Evolutionary conservation across 2,797 vertebrate genomes (phyloP).

Genomic region (Acanthurus tractus): DNA sequence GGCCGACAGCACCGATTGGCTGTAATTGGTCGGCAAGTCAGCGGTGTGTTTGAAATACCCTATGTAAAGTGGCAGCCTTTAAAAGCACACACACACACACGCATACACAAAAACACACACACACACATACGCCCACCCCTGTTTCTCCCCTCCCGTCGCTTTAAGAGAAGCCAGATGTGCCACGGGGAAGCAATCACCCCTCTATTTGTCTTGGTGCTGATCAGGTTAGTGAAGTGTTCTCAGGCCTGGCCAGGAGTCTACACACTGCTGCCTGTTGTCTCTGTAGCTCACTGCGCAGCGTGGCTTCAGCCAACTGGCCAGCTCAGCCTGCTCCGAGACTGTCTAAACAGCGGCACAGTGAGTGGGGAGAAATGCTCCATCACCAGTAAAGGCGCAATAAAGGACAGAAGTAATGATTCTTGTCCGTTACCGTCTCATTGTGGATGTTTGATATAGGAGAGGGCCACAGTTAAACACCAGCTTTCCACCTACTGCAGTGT

Average conservation of each 20-base stretch:
- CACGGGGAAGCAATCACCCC: conserved; percentile 85
- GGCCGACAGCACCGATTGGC: conserved; percentile 81
- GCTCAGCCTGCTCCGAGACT: conserved; percentile 38
- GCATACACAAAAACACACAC: conserved; percentile 10
- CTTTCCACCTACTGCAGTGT: background rate
- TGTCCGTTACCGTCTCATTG: conserved; percentile 25
- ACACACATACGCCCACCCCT: conserved; percentile 54
- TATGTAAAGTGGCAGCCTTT: conserved; percentile 83
- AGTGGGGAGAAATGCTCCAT: conserved; percentile 39
- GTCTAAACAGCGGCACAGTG: conserved; percentile 38
- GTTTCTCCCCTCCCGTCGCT: conserved; percentile 68
- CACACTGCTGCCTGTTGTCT: conserved; percentile 75
- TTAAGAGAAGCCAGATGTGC: conserved; percentile 88
- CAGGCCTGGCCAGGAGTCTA: conserved; percentile 73
- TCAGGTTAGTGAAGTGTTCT: conserved; percentile 87
- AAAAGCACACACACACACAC: conserved; percentile 51
- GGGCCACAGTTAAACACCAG: conserved; percentile 10
- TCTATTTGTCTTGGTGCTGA: conserved; percentile 88
- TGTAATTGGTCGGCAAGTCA: conserved; percentile 82
- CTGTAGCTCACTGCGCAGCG: conserved; percentile 43
- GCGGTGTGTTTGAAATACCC: conserved; percentile 81
- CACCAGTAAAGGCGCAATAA: conserved; percentile 25
- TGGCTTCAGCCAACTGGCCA: conserved; percentile 51
- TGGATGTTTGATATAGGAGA: conserved; percentile 6
- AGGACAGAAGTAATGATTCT: conserved; percentile 24